These are phyloP conservation scores for Nephila pilipes DNA, from an alignment of 1,140 invertebrate genomes.

Conservation along the genomic window DNA sequence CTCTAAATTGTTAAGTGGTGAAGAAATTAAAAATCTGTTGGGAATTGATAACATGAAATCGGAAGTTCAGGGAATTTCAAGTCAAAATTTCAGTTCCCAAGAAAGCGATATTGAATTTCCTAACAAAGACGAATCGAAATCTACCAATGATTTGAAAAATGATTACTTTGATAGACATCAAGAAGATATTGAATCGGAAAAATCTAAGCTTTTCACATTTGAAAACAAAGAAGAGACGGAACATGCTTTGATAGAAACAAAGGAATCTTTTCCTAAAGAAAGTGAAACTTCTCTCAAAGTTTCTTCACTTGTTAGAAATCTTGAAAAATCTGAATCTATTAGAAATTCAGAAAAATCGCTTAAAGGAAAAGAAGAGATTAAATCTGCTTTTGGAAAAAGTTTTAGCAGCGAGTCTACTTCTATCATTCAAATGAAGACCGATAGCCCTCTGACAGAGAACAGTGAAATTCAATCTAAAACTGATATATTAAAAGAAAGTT, in stretches of 20 bases:
- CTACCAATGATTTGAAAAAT: not conserved
- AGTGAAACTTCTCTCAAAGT: constrained; percentile 47
- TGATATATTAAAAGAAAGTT: not conserved
- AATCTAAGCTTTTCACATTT: constrained; percentile 8
- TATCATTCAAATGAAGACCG: not conserved
- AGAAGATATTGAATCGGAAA: not conserved
- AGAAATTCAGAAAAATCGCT: not conserved
- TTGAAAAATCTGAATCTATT: constrained; percentile 51
- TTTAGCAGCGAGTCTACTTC: not conserved
- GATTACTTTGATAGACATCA: not conserved
- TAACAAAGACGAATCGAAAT: not conserved
- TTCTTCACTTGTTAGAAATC: constrained; percentile 63
- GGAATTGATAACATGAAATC: not conserved
- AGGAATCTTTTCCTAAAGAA: not conserved
- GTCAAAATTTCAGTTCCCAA: not conserved
- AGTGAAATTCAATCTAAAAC: not conserved
- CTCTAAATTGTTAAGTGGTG: constrained; percentile 2
- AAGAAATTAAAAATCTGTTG: constrained; percentile 7
- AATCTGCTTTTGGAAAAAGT: not conserved
- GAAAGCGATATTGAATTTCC: not conserved
- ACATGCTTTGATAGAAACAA: not conserved
- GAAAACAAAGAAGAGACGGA: not conserved
- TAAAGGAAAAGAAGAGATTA: not conserved
- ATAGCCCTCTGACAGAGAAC: not conserved
- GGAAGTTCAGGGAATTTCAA: not conserved